A percentile compares a stretch with the other conserved stretches of the same genome.
These are phyloP conservation scores for Subacronicta megacephala DNA, from an alignment of 2,888 invertebrate genomes.

Conservation along the genomic window DNA sequence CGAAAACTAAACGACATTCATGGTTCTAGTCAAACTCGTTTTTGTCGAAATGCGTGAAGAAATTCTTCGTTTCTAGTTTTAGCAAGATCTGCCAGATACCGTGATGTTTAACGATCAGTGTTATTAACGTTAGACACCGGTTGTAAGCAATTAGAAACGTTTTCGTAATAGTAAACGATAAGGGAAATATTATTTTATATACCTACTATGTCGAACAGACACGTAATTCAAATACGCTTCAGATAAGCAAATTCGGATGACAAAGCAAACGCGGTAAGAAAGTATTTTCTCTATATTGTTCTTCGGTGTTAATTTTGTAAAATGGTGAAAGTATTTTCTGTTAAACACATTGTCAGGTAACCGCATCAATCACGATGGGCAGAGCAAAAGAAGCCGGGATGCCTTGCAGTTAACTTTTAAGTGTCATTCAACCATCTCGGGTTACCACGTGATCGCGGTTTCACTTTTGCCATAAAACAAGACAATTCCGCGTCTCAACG, in stretches of 20 bases:
- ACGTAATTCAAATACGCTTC: conserved; percentile 11
- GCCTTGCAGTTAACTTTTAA: conserved; percentile 58
- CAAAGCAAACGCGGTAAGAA: conserved; percentile 17
- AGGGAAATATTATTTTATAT: conserved; percentile 17
- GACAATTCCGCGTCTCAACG: conserved; percentile 67
- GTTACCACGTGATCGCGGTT: conserved; percentile 68
- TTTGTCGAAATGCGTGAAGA: conserved; percentile 51
- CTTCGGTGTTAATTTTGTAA: conserved; percentile 34
- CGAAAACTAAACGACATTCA: conserved; percentile 47
- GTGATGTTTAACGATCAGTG: conserved; percentile 42
- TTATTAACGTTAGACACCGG: conserved; percentile 46
- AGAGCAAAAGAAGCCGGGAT: conserved; percentile 58
- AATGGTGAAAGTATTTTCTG: conserved; percentile 59
- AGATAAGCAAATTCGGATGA: conserved; percentile 16
- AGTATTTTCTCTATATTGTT: conserved; percentile 36
- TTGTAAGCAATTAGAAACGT: conserved; percentile 48
- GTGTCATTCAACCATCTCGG: conserved; percentile 69
- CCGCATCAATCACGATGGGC: conserved; percentile 60
- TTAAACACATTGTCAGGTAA: conserved; percentile 49
- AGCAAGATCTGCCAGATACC: conserved; percentile 37
- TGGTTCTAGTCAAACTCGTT: conserved; percentile 53
- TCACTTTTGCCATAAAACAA: conserved; percentile 84
- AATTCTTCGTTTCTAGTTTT: conserved; percentile 53
- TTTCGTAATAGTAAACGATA: conserved; percentile 42
- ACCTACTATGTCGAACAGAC: not conserved